Evolutionary conservation across 1,140 invertebrate species (phyloP).

Genomic region (Drosophila lowei): DNA sequence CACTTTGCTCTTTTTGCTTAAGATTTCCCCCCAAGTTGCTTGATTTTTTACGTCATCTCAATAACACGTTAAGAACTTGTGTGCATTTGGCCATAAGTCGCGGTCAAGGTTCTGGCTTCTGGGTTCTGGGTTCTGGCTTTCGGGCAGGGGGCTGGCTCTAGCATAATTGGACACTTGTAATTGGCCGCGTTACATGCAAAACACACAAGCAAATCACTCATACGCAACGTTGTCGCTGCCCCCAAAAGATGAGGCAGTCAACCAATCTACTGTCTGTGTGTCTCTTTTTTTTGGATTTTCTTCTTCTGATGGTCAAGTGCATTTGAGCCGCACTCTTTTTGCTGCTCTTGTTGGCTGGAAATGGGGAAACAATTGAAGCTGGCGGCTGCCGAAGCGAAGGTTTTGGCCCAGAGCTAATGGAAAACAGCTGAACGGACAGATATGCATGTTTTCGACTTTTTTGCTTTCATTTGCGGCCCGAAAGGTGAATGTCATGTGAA

Average conservation of each 20-base stretch:
- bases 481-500: constrained; percentile 65
- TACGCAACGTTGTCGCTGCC: constrained; percentile 52
- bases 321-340: constrained; percentile 11
- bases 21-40: background rate
- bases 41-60: constrained; percentile 31
- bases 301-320: constrained; percentile 45
- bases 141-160: constrained; percentile 1
- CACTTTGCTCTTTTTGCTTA: constrained; percentile 34
- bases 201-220: constrained; percentile 51
- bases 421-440: constrained; percentile 53
- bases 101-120: constrained; percentile 32
- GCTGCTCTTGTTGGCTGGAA: constrained; percentile 30
- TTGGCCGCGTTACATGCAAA: constrained; percentile 59
- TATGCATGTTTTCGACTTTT: constrained; percentile 32
- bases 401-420: constrained; percentile 49
- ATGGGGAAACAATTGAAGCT: constrained; percentile 62
- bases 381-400: constrained; percentile 37
- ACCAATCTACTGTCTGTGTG: constrained; percentile 4
- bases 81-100: constrained; percentile 24
- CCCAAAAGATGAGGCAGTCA: constrained; percentile 22
- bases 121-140: constrained; percentile 2
- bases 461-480: constrained; percentile 13
- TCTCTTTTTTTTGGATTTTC: background rate
- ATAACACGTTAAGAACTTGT: constrained; percentile 55
- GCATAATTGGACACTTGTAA: constrained; percentile 59